Evolutionary conservation across 1,140 invertebrate species (phyloP).

Genomic region (Bombyx mori): ASM3026992v2 NC_085112.1:2033001-2033500

Average conservation of each 20-base stretch:
- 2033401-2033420: background rate
- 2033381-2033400: slow-evolving; percentile 2
- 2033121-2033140: background rate
- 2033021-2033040: no score
- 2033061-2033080: background rate
- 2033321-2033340: no score
- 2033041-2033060: no score
- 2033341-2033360: background rate
- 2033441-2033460: background rate
- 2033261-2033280: background rate
- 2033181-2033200: background rate
- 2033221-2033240: slow-evolving; percentile 1
- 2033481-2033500: background rate
- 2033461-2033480: background rate
- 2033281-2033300: slow-evolving; percentile 1
- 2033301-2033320: background rate
- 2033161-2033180: slow-evolving; percentile 1
- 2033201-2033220: background rate
- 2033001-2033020: no score
- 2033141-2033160: slow-evolving; percentile 4
- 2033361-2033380: slow-evolving; percentile 1
- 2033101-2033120: slow-evolving; percentile 3
- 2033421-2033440: background rate
- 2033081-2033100: slow-evolving; percentile 1
- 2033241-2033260: background rate